Conservation (phyloP, 2,113 vertebrate species). For the Puntigrus tetrazona region DNA sequence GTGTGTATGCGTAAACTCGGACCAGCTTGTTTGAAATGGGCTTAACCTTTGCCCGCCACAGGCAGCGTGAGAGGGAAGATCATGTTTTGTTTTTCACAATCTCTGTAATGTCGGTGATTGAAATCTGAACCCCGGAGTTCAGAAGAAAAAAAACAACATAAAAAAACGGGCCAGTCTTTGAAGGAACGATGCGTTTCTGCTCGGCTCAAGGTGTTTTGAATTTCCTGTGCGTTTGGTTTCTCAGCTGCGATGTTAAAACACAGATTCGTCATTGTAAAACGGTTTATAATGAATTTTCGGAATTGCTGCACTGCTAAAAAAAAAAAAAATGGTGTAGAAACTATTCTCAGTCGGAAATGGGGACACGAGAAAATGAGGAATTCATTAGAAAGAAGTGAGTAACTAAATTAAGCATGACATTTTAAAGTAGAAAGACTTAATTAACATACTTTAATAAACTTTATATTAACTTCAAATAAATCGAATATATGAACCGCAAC, state of each 20-base stretch:
- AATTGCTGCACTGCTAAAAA: background rate
- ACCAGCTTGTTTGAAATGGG: slow-evolving; percentile 70
- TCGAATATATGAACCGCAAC: too few relatives aligned
- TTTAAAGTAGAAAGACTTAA: too few relatives aligned
- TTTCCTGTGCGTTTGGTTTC: slow-evolving; percentile 48
- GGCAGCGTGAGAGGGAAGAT: slow-evolving; percentile 60
- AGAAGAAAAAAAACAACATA: slow-evolving; percentile 11
- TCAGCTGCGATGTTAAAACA: slow-evolving; percentile 53
- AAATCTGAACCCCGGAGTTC: slow-evolving; percentile 63
- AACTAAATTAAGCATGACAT: too few relatives aligned
- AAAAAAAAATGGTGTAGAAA: background rate
- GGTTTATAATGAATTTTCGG: slow-evolving; percentile 13
- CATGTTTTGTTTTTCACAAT: slow-evolving; percentile 67
- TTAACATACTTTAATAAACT: too few relatives aligned
- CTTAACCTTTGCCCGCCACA: slow-evolving; percentile 68
- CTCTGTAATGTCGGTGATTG: slow-evolving; percentile 58
- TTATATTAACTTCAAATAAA: too few relatives aligned
- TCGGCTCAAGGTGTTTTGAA: slow-evolving; percentile 42
- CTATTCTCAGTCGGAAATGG: too few relatives aligned
- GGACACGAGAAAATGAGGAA: too few relatives aligned
- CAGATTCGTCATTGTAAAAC: background rate
- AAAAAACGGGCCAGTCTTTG: slow-evolving; percentile 41
- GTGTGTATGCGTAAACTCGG: slow-evolving; percentile 66
- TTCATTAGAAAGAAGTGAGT: too few relatives aligned
- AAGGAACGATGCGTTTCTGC: slow-evolving; percentile 56